A percentile compares a stretch with the other conserved stretches of the same genome.
phyloP scores from a whole-genome alignment of 2,888 invertebrate genomes.

The Nymphalis c-album region DNA sequence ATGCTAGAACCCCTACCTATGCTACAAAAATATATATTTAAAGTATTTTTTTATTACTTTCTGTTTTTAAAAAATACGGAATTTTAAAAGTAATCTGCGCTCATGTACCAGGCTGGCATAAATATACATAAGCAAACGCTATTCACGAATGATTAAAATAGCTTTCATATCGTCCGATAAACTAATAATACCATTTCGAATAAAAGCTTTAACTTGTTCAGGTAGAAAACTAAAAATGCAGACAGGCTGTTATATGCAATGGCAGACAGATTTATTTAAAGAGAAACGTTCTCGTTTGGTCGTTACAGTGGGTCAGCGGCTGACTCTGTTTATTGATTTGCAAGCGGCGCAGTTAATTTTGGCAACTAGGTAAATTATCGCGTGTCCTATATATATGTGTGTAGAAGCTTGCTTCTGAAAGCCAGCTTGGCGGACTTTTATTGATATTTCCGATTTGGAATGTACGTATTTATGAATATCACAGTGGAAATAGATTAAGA shows the following conservation, averaged over 20 bases:
- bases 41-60: background rate
- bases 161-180: conserved; percentile 10
- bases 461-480: too few species aligned
- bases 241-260: conserved; percentile 65
- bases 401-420: conserved; percentile 17
- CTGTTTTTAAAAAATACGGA: too few species aligned
- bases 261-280: conserved; percentile 71
- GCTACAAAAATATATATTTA: too few species aligned
- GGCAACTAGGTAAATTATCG: conserved; percentile 52
- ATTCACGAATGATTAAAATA: conserved; percentile 7
- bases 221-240: conserved; percentile 52
- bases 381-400: background rate
- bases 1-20: too few species aligned
- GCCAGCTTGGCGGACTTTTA: conserved; percentile 13
- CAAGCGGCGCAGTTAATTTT: conserved; percentile 71
- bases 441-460: background rate
- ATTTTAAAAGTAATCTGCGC: background rate
- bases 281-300: conserved; percentile 71
- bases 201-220: conserved; percentile 61
- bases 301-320: conserved; percentile 68
- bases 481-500: too few species aligned
- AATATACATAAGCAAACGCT: background rate
- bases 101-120: background rate
- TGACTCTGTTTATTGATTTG: conserved; percentile 74
- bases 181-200: conserved; percentile 23